Base-by-base conservation (phyloP, 2,888 invertebrate species). In the Lasioglossum malachurum region DNA sequence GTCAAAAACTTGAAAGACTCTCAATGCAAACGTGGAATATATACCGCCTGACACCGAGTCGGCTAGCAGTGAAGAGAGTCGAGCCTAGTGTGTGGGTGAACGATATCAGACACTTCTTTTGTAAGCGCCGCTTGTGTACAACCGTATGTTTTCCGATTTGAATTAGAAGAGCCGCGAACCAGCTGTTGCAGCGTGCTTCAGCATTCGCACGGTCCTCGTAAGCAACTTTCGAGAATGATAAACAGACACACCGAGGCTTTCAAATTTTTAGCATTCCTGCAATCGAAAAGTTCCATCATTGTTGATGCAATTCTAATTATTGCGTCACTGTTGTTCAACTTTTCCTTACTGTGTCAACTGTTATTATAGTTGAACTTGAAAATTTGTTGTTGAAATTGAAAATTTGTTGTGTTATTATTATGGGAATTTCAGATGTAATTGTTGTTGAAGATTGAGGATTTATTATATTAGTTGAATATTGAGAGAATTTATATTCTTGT, bases 201-300 rank as follows among this genome's bases (percentile, higher is more conserved):
- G 23, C 38, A 23, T 69, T 64, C 69, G n/a, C 69, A 8, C 69
- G 23, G 69, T 80, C 80, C 49, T 80, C 67, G 64, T 74, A 74
- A 80, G 35, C 67, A 67, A 67, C 35, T 69, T 69, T 69, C 69
- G 38, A 69, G 38, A n/a, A 69, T n/a, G 35, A 69, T 38, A 38
- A 41, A 69, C n/a, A 38, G 23, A 2, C 67, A 35, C 19, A 7
- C 16, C 16, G 31, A 16, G 64, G 64, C 60, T 64, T 16, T 64
- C 27, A 31, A 31, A 64, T 64, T 27, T 64, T 64, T 31, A 64
- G 5, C n/a, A 64, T 64, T 7, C 27, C 0, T 16, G 16, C 7
- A 64, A 64, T 14, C 7, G 64, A 64, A 31, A 27, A 31, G 27
- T 64, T 64, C 0, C 31, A 31, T 64, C 16, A 16, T 7, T 16